These are phyloP conservation scores for Loxodonta africana DNA, from an alignment of 2,113 vertebrate genomes.

Conservation along the genomic window DNA sequence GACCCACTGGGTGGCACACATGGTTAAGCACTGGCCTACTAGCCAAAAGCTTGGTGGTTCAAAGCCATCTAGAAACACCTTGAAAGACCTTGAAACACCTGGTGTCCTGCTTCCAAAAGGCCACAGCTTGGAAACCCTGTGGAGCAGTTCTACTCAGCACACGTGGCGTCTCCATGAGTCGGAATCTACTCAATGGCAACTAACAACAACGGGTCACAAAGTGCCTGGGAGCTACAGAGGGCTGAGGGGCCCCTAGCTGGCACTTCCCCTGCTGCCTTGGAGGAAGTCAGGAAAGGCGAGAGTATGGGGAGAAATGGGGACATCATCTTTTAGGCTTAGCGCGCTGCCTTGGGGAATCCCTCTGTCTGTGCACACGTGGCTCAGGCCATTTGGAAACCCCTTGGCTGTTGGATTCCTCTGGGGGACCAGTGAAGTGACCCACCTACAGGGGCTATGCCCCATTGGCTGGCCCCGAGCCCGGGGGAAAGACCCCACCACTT, in stretches of 20 bases:
- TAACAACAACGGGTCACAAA: too few relatives aligned
- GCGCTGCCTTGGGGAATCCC: accelerated
- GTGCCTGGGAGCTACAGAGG: background rate
- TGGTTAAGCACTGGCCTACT: too few relatives aligned
- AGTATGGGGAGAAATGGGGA: accelerated
- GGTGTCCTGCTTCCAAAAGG: too few relatives aligned
- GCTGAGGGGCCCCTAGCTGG: background rate
- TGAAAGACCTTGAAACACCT: too few relatives aligned
- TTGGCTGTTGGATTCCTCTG: background rate
- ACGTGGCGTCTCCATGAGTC: background rate
- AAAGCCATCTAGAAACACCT: too few relatives aligned
- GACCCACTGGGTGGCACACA: background rate
- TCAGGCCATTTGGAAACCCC: background rate
- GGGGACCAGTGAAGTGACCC: background rate
- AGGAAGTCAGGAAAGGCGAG: too few relatives aligned
- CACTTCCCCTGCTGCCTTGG: accelerated
- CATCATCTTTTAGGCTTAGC: accelerated
- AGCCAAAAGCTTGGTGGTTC: too few relatives aligned
- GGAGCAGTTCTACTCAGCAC: too few relatives aligned
- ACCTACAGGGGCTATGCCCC: background rate
- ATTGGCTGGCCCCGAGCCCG: background rate
- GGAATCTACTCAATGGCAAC: background rate
- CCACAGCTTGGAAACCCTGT: too few relatives aligned
- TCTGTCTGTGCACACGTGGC: accelerated
- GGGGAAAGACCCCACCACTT: background rate